A percentile compares a stretch with the other conserved stretches of the same genome.
These are phyloP conservation scores for Pangasius mekongensis DNA, from an alignment of 2,797 vertebrate genomes.

Conservation along the genomic window DNA sequence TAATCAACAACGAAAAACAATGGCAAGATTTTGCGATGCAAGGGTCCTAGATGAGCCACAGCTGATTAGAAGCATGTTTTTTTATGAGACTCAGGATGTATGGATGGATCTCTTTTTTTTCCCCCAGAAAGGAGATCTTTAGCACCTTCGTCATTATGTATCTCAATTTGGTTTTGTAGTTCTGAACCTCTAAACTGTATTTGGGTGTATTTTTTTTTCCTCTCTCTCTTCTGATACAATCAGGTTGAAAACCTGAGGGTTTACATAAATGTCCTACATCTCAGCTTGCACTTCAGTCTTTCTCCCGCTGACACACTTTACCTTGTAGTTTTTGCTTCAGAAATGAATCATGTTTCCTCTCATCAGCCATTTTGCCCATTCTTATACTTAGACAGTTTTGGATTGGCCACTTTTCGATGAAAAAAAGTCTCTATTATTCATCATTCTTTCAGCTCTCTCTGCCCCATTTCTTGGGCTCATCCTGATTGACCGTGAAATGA, in stretches of 20 bases:
- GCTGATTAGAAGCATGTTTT: neutral
- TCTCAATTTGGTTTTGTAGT: neutral
- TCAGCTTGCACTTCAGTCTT: neutral
- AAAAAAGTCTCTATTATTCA: slow-evolving; percentile 15
- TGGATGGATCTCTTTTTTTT: neutral
- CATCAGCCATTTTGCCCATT: neutral
- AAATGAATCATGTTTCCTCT: neutral
- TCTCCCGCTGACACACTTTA: neutral
- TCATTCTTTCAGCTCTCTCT: neutral
- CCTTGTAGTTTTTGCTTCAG: neutral
- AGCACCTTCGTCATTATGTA: neutral
- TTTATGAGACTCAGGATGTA: neutral
- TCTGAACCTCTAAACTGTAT: neutral
- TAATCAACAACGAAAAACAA: neutral
- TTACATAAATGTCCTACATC: neutral
- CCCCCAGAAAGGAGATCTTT: neutral
- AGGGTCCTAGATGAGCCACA: neutral
- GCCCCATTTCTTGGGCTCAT: neutral
- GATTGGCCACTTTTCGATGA: neutral
- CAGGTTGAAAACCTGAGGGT: neutral
- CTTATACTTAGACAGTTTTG: neutral
- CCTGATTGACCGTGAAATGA: slow-evolving; percentile 36
- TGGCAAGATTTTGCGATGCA: too few species aligned
- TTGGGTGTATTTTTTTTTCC: too few species aligned
- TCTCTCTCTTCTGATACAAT: neutral